Evolutionary conservation across 2,797 vertebrate genomes (phyloP).

Genomic region (Trachurus trachurus): DNA sequence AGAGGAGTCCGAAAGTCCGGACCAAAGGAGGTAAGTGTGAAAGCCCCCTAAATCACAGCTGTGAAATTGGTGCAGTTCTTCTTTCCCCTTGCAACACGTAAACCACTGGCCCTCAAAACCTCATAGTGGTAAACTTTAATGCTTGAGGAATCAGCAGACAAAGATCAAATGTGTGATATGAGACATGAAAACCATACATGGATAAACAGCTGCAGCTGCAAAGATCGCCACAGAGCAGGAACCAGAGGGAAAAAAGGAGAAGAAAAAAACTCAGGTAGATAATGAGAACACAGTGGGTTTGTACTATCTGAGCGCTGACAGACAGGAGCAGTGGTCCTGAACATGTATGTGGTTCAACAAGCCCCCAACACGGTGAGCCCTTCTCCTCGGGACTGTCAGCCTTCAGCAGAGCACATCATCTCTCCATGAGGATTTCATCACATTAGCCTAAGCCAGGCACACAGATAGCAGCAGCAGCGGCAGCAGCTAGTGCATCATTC

Average conservation of each 20-base stretch:
- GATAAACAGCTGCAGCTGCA: conserved; percentile 62
- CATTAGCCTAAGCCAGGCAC: conserved; percentile 72
- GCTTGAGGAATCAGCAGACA: conserved; percentile 57
- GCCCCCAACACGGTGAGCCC: conserved; percentile 65
- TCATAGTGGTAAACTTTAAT: conserved; percentile 54
- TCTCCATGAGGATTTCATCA: conserved; percentile 77
- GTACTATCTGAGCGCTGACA: conserved; percentile 60
- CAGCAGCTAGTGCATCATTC: conserved; percentile 48
- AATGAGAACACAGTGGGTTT: conserved; percentile 76
- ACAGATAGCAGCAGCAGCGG: conserved; percentile 58
- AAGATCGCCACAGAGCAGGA: conserved; percentile 30
- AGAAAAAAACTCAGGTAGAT: conserved; percentile 54
- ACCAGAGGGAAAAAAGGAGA: conserved; percentile 6
- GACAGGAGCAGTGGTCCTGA: conserved; percentile 74
- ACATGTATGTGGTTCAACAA: conserved; percentile 78
- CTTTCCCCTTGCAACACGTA: conserved; percentile 23
- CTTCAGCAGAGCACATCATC: conserved; percentile 78
- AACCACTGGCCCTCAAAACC: conserved; percentile 47
- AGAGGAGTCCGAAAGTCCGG: too few relatives aligned
- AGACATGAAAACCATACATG: conserved; percentile 67
- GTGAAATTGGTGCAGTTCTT: conserved; percentile 32
- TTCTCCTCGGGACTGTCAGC: conserved; percentile 72
- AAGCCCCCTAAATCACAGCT: conserved; percentile 22
- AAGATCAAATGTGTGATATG: conserved; percentile 72
- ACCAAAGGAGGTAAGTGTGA: too few relatives aligned